These are phyloP conservation scores for Cheiracanthium punctorium DNA, from an alignment of 2,888 invertebrate species.

Conservation along the genomic window DNA sequence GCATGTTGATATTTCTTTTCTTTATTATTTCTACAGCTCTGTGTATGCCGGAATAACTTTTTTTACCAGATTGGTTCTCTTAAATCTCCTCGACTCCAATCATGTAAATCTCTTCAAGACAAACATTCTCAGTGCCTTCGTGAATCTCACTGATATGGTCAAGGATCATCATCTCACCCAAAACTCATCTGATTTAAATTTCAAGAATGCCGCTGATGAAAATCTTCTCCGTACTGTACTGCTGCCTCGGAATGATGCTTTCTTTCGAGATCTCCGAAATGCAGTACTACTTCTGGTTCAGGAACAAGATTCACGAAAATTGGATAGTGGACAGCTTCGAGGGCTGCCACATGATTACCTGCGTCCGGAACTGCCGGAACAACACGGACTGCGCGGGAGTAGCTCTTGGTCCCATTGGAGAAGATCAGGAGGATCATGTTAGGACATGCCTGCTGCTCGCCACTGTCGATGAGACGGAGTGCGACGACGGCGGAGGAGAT, in stretches of 20 bases:
- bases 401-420: constrained; percentile 12
- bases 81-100: no score
- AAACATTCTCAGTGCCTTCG: no score
- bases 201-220: no score
- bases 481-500: constrained; percentile 14
- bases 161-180: no score
- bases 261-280: neutral
- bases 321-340: constrained; percentile 33
- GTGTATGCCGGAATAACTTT: no score
- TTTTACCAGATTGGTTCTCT: no score
- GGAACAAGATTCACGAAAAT: constrained; percentile 24
- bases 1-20: no score
- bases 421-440: constrained; percentile 23
- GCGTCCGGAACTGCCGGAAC: constrained; percentile 37
- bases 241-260: neutral
- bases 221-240: no score
- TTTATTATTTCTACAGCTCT: no score
- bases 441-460: constrained; percentile 25
- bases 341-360: constrained; percentile 19
- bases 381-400: constrained; percentile 22
- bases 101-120: no score
- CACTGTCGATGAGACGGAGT: constrained; percentile 16
- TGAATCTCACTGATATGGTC: no score
- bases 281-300: constrained; percentile 35
- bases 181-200: no score